Percentiles rank a stretch among this genome's conserved stretches.
These are phyloP conservation scores for Mnemiopsis leidyi DNA, from an alignment of 37 sponge, comb jelly and placozoan species.

Conservation along the genomic window DNA sequence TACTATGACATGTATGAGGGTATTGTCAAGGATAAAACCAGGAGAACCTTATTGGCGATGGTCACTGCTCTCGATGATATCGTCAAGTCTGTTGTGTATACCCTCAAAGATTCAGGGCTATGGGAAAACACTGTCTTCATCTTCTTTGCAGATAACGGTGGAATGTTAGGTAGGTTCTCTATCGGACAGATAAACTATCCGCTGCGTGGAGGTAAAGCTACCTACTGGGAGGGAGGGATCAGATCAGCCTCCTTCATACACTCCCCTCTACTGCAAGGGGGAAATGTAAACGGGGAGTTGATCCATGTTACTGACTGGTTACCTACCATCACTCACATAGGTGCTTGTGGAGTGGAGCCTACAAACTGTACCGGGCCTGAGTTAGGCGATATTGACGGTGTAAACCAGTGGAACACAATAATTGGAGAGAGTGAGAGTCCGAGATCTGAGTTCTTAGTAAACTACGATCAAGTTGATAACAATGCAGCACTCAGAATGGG, in stretches of 20 bases:
- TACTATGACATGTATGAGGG: constrained; percentile 63
- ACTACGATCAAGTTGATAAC: not conserved
- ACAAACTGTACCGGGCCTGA: not conserved
- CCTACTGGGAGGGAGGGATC: constrained; percentile 61
- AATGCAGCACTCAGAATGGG: not conserved
- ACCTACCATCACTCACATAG: constrained; percentile 54
- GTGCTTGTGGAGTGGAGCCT: constrained; percentile 13
- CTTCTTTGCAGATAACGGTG: constrained; percentile 51
- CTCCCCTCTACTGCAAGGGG: constrained; percentile 33
- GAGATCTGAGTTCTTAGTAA: constrained; percentile 31
- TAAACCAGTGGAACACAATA: constrained; percentile 33
- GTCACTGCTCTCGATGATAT: constrained; percentile 36
- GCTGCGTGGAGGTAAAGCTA: constrained; percentile 36
- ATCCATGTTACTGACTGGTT: constrained; percentile 64
- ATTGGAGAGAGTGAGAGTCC: not conserved
- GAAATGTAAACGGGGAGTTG: not conserved
- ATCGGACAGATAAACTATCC: constrained; percentile 55
- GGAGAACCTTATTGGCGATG: constrained; percentile 27
- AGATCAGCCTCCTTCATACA: constrained; percentile 7
- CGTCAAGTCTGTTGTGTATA: not conserved
- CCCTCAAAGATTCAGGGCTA: not conserved
- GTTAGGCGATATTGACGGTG: constrained; percentile 15
- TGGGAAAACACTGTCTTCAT: constrained; percentile 64
- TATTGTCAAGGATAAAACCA: not conserved
- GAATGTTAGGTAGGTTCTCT: not conserved